Base-by-base conservation (phyloP, 2,797 vertebrate genomes). In the Crocodylus rhombifer region DNA sequence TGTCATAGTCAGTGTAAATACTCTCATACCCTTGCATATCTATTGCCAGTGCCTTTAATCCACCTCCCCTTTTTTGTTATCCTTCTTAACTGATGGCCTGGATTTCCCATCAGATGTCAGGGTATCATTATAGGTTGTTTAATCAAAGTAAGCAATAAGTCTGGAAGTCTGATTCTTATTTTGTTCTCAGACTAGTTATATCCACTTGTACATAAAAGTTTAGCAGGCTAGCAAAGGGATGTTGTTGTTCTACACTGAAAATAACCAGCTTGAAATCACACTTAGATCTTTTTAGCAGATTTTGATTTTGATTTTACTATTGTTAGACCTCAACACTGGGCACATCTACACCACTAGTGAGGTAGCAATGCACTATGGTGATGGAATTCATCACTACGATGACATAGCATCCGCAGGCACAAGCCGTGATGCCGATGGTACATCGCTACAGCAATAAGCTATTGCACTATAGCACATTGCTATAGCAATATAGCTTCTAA, bases 1-100 rank as follows among this genome's bases (percentile, higher is more conserved):
- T 88, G 89, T 92, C 64, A 42, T 89, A 60, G 61, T 78, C 58
- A 62, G 17, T 60, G 33, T 83, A 88, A 93, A 95, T 84, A 87
- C 63, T 80, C 60, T 23, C 83, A 16, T 42, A 81, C 1, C 1
- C 4, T 63, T 92, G 82, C 81, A 33, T 3, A 10, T 33, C 67
- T 80, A 12, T 86, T 90, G 21, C 30, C 17, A 58, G 33, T 56
- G n/a, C 74, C 4, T 86, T n/a, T 5, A 25, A 60, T 77, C 89
- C 78, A 87, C 1, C 61, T 85, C 17, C 6, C 60, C 1, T 28
- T 33, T 76, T 67, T 61, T 8, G 0, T 65, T 78, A 36, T 36
- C 76, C 4, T 42, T 88, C 95, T 86, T 64, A 33, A 91, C 77
- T 2, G 55, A 21, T 21, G 14, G 1, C 23, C 56, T 89, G 30